These are phyloP conservation scores for Staurois parvus DNA, from an alignment of 2,797 vertebrate genomes.

Conservation along the genomic window DNA sequence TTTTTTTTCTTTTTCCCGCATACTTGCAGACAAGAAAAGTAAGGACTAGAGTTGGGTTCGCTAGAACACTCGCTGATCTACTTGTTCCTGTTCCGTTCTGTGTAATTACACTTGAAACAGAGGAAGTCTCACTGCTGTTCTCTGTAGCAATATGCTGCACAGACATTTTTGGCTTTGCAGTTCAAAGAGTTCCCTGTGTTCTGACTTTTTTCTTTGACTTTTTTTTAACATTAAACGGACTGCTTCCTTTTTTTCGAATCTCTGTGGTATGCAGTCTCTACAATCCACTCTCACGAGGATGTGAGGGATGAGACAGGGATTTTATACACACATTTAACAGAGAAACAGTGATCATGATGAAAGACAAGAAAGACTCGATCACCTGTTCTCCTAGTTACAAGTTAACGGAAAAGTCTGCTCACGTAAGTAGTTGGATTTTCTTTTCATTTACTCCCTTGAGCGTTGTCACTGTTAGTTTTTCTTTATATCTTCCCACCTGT, in stretches of 20 bases:
- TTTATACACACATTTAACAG: conserved; percentile 30
- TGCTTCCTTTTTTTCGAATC: conserved; percentile 10
- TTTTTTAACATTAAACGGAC: conserved; percentile 33
- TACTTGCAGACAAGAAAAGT: neutral
- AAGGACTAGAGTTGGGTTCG: conserved; percentile 9
- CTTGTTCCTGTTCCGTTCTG: conserved; percentile 8
- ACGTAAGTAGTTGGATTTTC: conserved; percentile 4
- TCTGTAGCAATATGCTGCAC: conserved; percentile 4
- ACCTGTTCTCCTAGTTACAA: conserved; percentile 10
- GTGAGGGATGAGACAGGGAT: conserved; percentile 41
- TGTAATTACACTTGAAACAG: conserved; percentile 20
- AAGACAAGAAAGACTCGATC: conserved; percentile 20
- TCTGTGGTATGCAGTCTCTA: conserved; percentile 40
- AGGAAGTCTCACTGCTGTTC: conserved; percentile 26
- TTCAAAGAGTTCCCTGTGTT: conserved; percentile 25
- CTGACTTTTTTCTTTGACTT: neutral
- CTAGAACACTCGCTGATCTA: conserved; percentile 9
- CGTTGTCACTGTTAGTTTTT: neutral
- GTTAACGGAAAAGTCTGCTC: neutral
- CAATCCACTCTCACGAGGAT: conserved; percentile 30
- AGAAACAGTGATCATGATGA: conserved; percentile 28
- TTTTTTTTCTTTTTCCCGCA: neutral
- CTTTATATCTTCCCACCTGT: neutral
- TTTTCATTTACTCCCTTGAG: neutral
- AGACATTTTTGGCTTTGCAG: conserved; percentile 10